These are phyloP conservation scores for Holcopasites calliopsidis DNA, from an alignment of 1,140 invertebrate species.

Conservation along the genomic window DNA sequence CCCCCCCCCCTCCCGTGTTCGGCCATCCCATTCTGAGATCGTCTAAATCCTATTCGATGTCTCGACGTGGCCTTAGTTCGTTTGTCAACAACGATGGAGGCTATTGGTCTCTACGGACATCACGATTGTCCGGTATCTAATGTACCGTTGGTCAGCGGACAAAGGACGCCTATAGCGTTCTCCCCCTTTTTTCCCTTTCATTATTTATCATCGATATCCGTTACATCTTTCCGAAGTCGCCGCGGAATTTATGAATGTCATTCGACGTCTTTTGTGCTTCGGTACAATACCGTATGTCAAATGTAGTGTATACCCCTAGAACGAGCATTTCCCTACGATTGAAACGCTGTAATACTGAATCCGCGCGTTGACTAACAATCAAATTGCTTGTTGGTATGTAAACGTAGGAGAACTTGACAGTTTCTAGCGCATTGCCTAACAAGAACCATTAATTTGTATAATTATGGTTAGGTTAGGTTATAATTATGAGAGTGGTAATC, in stretches of 20 bases:
- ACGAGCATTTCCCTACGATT: neutral
- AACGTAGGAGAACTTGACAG: neutral
- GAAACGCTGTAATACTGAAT: neutral
- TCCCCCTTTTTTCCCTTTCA: neutral
- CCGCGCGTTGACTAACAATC: too few relatives aligned
- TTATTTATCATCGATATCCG: conserved; percentile 38
- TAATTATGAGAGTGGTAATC: too few relatives aligned
- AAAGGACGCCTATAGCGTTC: neutral
- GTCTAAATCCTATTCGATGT: conserved; percentile 65
- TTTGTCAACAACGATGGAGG: conserved; percentile 60
- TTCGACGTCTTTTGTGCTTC: neutral
- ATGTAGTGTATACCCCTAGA: neutral
- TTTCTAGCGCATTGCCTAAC: neutral
- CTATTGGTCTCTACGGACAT: conserved; percentile 57
- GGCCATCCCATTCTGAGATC: conserved; percentile 55
- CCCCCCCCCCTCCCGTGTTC: neutral
- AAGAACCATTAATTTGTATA: too few relatives aligned
- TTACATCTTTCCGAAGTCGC: neutral
- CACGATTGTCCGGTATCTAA: conserved; percentile 58
- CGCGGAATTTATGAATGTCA: neutral
- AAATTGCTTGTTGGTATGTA: too few relatives aligned
- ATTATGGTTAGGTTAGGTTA: too few relatives aligned
- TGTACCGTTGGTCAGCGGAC: conserved; percentile 32
- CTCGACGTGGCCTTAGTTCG: conserved; percentile 53
- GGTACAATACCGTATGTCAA: neutral